Conservation (phyloP, 2,888 invertebrate genomes). For the Eristalis intricaria region DNA sequence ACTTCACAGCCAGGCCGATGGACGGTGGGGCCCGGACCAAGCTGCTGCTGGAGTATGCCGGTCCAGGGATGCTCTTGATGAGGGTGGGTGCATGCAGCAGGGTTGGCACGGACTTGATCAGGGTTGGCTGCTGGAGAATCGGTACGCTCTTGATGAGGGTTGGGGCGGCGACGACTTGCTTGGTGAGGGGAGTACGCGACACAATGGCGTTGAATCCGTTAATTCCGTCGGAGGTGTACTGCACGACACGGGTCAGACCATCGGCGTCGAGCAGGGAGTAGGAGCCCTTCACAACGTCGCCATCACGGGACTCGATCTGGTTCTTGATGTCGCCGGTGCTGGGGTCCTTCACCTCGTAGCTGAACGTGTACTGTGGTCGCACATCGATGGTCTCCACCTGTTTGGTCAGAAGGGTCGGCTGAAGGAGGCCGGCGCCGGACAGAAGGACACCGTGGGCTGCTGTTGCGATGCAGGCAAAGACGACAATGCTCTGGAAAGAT, state of each 20-base stretch:
- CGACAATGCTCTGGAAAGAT: background rate
- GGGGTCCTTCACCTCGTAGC: slow-evolving; percentile 79
- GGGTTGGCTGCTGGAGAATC: slow-evolving; percentile 22
- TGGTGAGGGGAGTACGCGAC: slow-evolving; percentile 77
- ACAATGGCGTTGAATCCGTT: slow-evolving; percentile 82
- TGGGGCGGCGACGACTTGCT: slow-evolving; percentile 42
- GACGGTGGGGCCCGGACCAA: slow-evolving; percentile 23
- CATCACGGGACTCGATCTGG: slow-evolving; percentile 81
- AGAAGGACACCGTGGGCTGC: background rate
- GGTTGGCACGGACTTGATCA: slow-evolving; percentile 16
- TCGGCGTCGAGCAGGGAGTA: slow-evolving; percentile 81
- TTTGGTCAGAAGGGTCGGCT: slow-evolving; percentile 20
- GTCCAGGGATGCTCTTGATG: background rate
- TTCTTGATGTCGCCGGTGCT: slow-evolving; percentile 81
- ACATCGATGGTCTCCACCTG: slow-evolving; percentile 52
- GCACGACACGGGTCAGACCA: slow-evolving; percentile 81
- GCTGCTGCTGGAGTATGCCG: slow-evolving; percentile 32
- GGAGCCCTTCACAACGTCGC: slow-evolving; percentile 81
- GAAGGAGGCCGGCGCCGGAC: background rate
- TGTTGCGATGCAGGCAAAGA: background rate
- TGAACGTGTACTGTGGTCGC: slow-evolving; percentile 75
- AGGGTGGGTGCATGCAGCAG: background rate
- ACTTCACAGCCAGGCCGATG: background rate
- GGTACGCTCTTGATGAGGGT: slow-evolving; percentile 37
- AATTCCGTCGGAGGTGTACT: slow-evolving; percentile 81